phyloP scores from a whole-genome alignment of 2,888 invertebrate species.

The Cordilura impudica region DNA sequence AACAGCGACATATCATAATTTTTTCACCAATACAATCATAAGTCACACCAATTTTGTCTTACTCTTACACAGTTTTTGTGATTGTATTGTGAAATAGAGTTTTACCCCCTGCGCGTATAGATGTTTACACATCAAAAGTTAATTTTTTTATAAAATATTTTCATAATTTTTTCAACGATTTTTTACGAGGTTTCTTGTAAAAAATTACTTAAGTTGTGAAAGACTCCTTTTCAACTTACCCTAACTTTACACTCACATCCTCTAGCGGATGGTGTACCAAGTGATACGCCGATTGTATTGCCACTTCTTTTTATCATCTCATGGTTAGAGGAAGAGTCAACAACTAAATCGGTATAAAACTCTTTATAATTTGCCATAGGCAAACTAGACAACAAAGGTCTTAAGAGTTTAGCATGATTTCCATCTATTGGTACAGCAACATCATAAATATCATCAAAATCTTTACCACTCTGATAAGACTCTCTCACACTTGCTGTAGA shows the following conservation, averaged over 20 bases:
- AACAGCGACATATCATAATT: no score
- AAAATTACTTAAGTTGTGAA: no score
- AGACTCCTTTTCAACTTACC: slow-evolving; percentile 68
- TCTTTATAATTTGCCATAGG: slow-evolving; percentile 66
- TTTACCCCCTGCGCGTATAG: no score
- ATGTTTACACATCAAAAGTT: no score
- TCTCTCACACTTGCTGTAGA: slow-evolving; percentile 5
- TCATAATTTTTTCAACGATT: no score
- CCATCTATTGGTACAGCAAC: neutral
- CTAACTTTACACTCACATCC: slow-evolving; percentile 76
- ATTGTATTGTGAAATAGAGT: no score
- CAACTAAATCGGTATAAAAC: slow-evolving; percentile 70
- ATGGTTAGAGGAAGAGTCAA: slow-evolving; percentile 66
- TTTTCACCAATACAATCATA: no score
- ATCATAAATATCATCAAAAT: slow-evolving; percentile 23
- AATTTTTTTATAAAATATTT: no score
- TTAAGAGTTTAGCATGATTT: neutral
- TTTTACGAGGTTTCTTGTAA: no score
- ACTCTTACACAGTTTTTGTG: no score
- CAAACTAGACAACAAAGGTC: slow-evolving; percentile 2
- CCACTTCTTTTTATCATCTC: slow-evolving; percentile 53
- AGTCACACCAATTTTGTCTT: no score
- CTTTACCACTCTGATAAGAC: slow-evolving; percentile 4
- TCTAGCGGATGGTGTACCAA: slow-evolving; percentile 62
- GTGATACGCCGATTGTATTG: slow-evolving; percentile 17